Percentiles rank a stretch among this genome's conserved stretches.
phyloP scores from a whole-genome alignment of 2,888 invertebrate genomes.

The Drosophila gaucha region DNA sequence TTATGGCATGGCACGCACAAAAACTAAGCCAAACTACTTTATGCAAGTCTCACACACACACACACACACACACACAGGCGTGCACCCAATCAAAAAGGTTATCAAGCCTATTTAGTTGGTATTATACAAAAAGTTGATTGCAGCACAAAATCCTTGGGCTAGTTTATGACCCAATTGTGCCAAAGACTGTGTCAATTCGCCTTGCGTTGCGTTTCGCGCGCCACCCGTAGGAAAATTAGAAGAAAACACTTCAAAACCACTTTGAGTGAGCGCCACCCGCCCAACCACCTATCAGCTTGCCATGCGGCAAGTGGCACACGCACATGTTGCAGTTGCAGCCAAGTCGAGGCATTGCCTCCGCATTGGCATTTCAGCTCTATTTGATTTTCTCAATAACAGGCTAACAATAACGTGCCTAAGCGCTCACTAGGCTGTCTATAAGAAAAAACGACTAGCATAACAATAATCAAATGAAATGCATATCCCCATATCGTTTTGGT shows the following conservation, averaged over 20 bases:
- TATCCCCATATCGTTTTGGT: slow-evolving; percentile 2
- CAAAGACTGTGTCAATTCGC: slow-evolving; percentile 77
- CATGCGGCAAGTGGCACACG: slow-evolving; percentile 44
- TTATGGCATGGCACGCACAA: slow-evolving; percentile 14
- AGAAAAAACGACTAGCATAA: background rate
- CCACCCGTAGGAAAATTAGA: slow-evolving; percentile 47
- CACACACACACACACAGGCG: background rate
- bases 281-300: background rate
- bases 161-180: slow-evolving; percentile 80
- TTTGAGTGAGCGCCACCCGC: background rate
- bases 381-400: slow-evolving; percentile 17
- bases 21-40: slow-evolving; percentile 24
- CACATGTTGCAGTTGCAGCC: slow-evolving; percentile 43
- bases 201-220: slow-evolving; percentile 58
- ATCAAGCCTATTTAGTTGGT: slow-evolving; percentile 33
- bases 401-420: slow-evolving; percentile 40
- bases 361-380: slow-evolving; percentile 9
- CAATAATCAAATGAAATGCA: background rate
- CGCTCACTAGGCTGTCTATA: slow-evolving; percentile 20
- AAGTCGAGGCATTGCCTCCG: background rate
- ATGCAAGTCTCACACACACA: slow-evolving; percentile 10
- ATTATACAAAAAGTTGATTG: slow-evolving; percentile 39
- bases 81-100: slow-evolving; percentile 34
- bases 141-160: slow-evolving; percentile 64
- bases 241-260: slow-evolving; percentile 27